Conservation (phyloP, 2,113 vertebrate species). For the Ailuropoda melanoleuca region DNA sequence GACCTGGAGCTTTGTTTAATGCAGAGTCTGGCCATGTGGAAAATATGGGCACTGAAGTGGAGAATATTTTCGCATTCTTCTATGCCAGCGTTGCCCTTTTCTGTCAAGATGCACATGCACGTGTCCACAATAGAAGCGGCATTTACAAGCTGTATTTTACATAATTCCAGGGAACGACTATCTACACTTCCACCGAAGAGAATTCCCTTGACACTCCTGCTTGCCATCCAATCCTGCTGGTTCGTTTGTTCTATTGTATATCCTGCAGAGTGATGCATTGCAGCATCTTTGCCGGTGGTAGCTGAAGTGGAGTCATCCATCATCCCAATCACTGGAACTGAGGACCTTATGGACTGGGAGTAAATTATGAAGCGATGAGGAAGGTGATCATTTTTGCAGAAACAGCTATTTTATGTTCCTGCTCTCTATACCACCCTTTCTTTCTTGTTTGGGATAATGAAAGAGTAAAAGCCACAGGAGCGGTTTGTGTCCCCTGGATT, state of each 20-base stretch:
- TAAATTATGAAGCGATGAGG: conserved; percentile 85
- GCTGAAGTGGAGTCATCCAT: conserved; percentile 86
- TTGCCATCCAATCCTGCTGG: conserved; percentile 76
- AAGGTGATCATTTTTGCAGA: conserved; percentile 77
- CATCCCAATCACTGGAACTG: conserved; percentile 83
- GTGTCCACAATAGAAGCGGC: conserved; percentile 45
- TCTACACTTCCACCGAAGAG: conserved; percentile 71
- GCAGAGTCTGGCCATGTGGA: conserved; percentile 39
- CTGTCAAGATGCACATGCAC: conserved; percentile 49
- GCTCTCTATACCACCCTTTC: conserved; percentile 56
- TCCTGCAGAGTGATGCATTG: conserved; percentile 84
- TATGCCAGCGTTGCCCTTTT: not conserved
- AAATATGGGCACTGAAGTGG: not conserved
- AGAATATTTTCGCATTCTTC: conserved; percentile 66
- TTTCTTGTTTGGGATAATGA: conserved; percentile 72
- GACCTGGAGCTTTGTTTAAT: not conserved
- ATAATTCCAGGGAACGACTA: conserved; percentile 63
- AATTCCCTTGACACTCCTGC: conserved; percentile 77
- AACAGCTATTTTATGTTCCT: conserved; percentile 77
- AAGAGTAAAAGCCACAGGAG: conserved; percentile 77
- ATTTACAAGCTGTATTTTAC: conserved; percentile 59
- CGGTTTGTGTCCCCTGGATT: conserved; percentile 80
- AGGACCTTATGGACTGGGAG: conserved; percentile 86
- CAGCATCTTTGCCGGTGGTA: conserved; percentile 71
- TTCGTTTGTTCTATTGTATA: conserved; percentile 81